Evolutionary conservation across 2,888 invertebrate genomes (phyloP), one percentile per base, ranked within the genome.

Genomic region (Heliconius cydno): DNA sequence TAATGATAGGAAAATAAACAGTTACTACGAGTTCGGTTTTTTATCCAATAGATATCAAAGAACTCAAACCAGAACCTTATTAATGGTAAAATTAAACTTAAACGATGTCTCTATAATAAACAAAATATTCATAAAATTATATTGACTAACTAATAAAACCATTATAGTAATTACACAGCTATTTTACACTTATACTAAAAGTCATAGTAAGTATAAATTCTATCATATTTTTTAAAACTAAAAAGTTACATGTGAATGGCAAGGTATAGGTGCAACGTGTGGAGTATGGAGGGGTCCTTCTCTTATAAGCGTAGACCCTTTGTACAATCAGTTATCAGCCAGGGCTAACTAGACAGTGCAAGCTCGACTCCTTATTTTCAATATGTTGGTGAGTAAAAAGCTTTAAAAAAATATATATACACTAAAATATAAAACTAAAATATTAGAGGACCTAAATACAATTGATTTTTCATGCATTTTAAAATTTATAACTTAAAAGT

Each of bases 251-350:
- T 76, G 80, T 76, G 76, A 81, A 80, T 84, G 46, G 84, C 84
- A 85, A 82, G 52, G 83, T 84, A 71, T 73, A 83, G 80, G 83
- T 82, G 82, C 79, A 85, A 86, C 83, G 85, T 86, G 86, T 80
- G 85, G 82, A 82, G 71, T 79, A 87, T 90, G 90, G 93, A 88
- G 94, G 94, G 94, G 93, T 85, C 87, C 88, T 85, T 86, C 86
- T 87, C 90, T 92, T 93, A 94, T 90, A 94, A 92, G 89, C 87
- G 85, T 86, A 81, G 81, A 85, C 87, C 86, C 65, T 84, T 85
- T 77, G 79, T 85, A 77, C 79, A 84, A 83, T 76, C 71, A 66
- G 82, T 83, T 86, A 85, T 70, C 86, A 87, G 22, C 73, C 84
- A 84, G 89, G 88, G 88, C 85, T 86, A 84, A 82, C 84, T 84